These are phyloP conservation scores for Zaprionus vittiger DNA, from an alignment of 1,140 invertebrate genomes.

Conservation along the genomic window DNA sequence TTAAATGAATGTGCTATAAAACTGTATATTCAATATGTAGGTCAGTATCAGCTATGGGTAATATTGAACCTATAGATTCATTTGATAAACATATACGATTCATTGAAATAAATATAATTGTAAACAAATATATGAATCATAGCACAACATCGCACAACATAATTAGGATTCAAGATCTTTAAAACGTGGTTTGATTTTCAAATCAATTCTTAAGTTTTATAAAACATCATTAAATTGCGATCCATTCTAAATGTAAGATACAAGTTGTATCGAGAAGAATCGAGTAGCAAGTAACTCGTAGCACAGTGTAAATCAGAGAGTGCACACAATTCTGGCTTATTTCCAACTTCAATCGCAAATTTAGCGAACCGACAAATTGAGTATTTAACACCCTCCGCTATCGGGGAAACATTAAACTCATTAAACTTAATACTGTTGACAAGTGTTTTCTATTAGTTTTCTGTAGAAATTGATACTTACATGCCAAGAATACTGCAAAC, in stretches of 20 bases:
- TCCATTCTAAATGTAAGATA: no score
- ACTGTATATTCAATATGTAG: constrained; percentile 44
- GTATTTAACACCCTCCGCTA: not conserved
- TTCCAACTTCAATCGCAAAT: not conserved
- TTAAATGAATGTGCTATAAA: constrained; percentile 1
- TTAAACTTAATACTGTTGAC: not conserved
- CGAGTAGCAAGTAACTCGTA: not conserved
- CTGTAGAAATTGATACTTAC: constrained; percentile 46
- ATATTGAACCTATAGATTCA: constrained; percentile 32
- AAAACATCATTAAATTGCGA: no score
- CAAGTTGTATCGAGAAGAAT: no score
- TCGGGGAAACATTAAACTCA: not conserved
- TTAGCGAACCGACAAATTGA: not conserved
- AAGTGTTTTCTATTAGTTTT: not conserved
- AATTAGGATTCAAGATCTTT: not conserved
- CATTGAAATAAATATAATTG: constrained; percentile 18
- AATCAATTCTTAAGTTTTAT: rapidly evolving
- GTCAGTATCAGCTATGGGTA: constrained; percentile 38
- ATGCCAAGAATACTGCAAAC: constrained; percentile 75
- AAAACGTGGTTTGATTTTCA: not conserved
- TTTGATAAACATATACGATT: constrained; percentile 25
- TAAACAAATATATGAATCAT: constrained; percentile 32
- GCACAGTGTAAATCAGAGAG: not conserved
- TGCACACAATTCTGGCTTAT: not conserved
- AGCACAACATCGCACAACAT: not conserved